Conservation (phyloP, 2,797 vertebrate species). For the Siniperca scherzeri region DNA sequence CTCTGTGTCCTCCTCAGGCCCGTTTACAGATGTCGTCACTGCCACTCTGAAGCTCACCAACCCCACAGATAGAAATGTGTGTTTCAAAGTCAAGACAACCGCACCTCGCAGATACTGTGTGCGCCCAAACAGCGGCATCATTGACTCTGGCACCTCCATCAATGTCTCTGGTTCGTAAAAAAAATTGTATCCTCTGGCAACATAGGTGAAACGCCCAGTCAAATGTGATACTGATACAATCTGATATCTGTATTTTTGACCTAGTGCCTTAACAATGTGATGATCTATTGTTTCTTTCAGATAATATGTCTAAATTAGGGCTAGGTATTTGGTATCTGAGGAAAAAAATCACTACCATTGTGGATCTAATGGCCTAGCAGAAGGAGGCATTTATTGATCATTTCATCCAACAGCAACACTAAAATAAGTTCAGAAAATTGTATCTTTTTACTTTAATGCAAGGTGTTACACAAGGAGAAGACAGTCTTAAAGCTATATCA, state of each 20-base stretch:
- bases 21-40: slow-evolving; percentile 96
- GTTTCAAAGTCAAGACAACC: slow-evolving; percentile 98
- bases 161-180: slow-evolving; percentile 91
- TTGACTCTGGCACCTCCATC: slow-evolving; percentile 92
- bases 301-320: not conserved
- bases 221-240: not conserved
- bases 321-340: not conserved
- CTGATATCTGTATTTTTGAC: not conserved
- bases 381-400: slow-evolving; percentile 14
- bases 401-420: not conserved
- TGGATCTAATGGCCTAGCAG: not conserved
- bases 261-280: not conserved
- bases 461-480: not conserved
- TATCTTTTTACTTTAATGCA: slow-evolving; percentile 11
- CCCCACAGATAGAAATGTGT: slow-evolving; percentile 95
- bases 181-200: not conserved
- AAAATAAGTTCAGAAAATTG: not conserved
- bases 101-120: slow-evolving; percentile 97
- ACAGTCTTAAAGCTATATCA: not conserved
- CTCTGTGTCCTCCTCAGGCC: slow-evolving; percentile 84
- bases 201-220: not conserved
- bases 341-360: not conserved
- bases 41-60: slow-evolving; percentile 95
- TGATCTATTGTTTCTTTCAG: not conserved
- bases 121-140: slow-evolving; percentile 95